These are phyloP conservation scores for Neoitamus cyanurus DNA, from an alignment of 2,888 invertebrate species.

Conservation along the genomic window DNA sequence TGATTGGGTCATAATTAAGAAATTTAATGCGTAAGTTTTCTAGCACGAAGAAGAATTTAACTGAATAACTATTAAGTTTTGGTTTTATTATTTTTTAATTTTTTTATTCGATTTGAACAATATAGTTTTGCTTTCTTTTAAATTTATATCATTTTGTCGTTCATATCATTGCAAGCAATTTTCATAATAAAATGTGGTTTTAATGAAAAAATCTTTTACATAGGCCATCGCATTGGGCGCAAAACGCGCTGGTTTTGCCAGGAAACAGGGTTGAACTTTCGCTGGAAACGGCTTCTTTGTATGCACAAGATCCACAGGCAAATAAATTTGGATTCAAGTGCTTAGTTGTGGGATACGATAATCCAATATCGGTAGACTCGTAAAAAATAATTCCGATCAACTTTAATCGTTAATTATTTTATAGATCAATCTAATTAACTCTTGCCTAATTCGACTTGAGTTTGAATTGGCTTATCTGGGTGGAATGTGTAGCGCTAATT, in stretches of 20 bases:
- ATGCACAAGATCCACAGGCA: constrained; percentile 88
- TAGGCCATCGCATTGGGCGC: constrained; percentile 78
- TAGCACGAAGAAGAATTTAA: background rate
- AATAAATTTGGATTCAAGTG: constrained; percentile 84
- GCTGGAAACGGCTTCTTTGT: constrained; percentile 94
- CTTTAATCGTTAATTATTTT: background rate
- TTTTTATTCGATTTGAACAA: too few relatives aligned
- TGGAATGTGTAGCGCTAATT: constrained; percentile 89
- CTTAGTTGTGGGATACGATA: constrained; percentile 84
- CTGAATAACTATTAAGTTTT: too few relatives aligned
- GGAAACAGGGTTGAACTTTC: constrained; percentile 96
- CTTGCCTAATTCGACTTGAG: constrained; percentile 75
- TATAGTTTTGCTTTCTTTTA: too few relatives aligned
- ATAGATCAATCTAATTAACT: constrained; percentile 63
- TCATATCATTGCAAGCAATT: too few relatives aligned
- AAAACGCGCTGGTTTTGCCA: constrained; percentile 84
- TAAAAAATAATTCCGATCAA: background rate
- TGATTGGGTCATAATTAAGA: constrained; percentile 75
- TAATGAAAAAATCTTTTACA: constrained; percentile 27
- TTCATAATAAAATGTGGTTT: too few relatives aligned
- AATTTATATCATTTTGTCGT: too few relatives aligned
- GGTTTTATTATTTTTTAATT: too few relatives aligned
- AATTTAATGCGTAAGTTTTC: constrained; percentile 70
- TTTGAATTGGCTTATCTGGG: constrained; percentile 91
- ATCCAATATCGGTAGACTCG: constrained; percentile 69